Conservation (phyloP, 2,888 invertebrate genomes). For the Micoletzkya japonica region DNA sequence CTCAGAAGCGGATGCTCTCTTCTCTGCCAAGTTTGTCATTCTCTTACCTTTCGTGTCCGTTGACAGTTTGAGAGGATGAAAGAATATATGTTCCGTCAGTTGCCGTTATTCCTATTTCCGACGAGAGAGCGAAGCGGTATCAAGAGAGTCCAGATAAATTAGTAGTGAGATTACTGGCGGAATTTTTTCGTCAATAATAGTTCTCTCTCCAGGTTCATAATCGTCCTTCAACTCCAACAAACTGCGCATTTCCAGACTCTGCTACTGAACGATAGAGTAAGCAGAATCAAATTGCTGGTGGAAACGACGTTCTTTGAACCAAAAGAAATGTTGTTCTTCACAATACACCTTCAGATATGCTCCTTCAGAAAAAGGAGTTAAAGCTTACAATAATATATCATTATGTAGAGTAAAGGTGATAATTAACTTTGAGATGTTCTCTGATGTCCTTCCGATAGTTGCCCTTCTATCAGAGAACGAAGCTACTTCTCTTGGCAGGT, state of each 20-base stretch:
- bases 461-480: conserved; percentile 97
- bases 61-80: no score
- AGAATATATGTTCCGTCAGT: no score
- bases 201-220: conserved; percentile 72
- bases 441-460: conserved; percentile 94
- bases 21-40: conserved; percentile 78
- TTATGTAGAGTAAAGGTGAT: background rate
- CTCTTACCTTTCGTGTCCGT: no score
- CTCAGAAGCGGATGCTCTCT: conserved; percentile 92
- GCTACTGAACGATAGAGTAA: conserved; percentile 90
- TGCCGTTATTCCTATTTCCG: no score
- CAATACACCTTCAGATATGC: background rate
- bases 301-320: background rate
- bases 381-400: no score
- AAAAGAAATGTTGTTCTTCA: background rate
- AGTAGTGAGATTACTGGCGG: no score
- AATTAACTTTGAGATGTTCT: conserved; percentile 78
- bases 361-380: background rate
- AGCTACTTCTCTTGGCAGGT: conserved; percentile 91
- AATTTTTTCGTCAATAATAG: no score
- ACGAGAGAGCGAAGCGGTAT: no score
- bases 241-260: conserved; percentile 92
- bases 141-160: no score
- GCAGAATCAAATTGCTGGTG: background rate
- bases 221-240: conserved; percentile 88